Evolutionary conservation across 2,888 invertebrate genomes (phyloP).

Genomic region (Craniophora ligustri): DNA sequence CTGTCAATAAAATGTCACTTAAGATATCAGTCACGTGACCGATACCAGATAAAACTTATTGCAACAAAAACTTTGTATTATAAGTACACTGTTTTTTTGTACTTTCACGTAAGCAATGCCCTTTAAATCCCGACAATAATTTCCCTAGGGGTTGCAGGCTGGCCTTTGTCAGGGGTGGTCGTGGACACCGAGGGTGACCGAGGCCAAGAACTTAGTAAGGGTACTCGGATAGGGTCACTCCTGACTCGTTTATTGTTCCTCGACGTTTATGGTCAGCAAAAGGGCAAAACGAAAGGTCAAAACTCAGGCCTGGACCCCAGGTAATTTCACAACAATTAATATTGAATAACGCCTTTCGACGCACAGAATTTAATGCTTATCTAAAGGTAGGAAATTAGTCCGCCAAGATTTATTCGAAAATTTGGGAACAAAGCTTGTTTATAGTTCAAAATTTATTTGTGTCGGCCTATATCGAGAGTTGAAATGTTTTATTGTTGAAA

Average conservation of each 20-base stretch:
- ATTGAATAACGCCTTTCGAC: slow-evolving; percentile 63
- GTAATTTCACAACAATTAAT: slow-evolving; percentile 80
- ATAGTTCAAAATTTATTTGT: slow-evolving; percentile 60
- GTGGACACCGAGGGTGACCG: slow-evolving; percentile 82
- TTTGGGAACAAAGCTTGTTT: slow-evolving; percentile 62
- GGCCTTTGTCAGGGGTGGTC: slow-evolving; percentile 86
- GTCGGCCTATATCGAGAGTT: slow-evolving; percentile 56
- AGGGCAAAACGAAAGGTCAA: slow-evolving; percentile 81
- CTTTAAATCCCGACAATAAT: slow-evolving; percentile 89
- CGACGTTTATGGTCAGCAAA: slow-evolving; percentile 86
- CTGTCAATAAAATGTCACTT: slow-evolving; percentile 58
- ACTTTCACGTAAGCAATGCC: slow-evolving; percentile 84
- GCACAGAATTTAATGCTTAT: slow-evolving; percentile 59
- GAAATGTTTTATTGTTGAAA: slow-evolving; percentile 60
- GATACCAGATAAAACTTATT: slow-evolving; percentile 73
- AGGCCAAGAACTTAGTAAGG: slow-evolving; percentile 79
- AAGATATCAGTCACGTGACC: slow-evolving; percentile 73
- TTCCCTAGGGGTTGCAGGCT: slow-evolving; percentile 83
- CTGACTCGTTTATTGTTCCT: slow-evolving; percentile 83
- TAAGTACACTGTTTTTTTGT: slow-evolving; percentile 83
- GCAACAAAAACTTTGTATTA: slow-evolving; percentile 76
- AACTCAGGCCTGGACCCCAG: slow-evolving; percentile 66
- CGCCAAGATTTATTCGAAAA: slow-evolving; percentile 68
- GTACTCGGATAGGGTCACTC: slow-evolving; percentile 80
- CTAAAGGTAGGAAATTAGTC: slow-evolving; percentile 67